Evolutionary conservation across 2,888 invertebrate species (phyloP), one percentile per base, ranked within the genome.

Genomic region (Hecatera dysodea): DNA sequence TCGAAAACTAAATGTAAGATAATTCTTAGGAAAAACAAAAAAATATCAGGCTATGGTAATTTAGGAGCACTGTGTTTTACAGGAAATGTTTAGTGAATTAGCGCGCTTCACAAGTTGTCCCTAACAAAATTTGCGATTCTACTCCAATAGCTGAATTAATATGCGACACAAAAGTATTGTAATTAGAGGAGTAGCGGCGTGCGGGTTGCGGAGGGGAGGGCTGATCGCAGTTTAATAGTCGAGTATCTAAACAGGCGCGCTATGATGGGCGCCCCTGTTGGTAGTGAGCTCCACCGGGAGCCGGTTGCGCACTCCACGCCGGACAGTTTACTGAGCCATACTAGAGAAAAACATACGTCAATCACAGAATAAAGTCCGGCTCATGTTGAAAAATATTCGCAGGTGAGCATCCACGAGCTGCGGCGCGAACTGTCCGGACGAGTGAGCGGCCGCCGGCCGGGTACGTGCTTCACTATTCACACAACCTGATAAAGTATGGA

Each of bases 111-210:
- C 27, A 59, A 62, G n/a, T 63, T 36, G 19, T 52, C 11, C 17
- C 7, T 29, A n/a, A 56, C 22, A 15, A 56, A 62, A 36, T 56
- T 44, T 17, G 17, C 9, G 46, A 72, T 59, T 53, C 22, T 24
- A 59, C 52, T 74, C 24, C 61, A 33, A 62, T 72, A 44, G 44
- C 29, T 36, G 19, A 50, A 71, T 72, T 42, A 72, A 48, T 63
- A 48, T 59, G 75, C 74, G 61, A 56, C 44, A 62, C 46, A 61
- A 74, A 46, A 57, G 36, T 15, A 66, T 74, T 53, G 62, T 57
- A 62, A 67, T 67, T 53, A 53, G 44, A 44, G 27, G 42, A 61
- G 66, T 12, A 24, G 29, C 24, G 12, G 17, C 27, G 57, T 22
- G 39, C 44, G 27, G 59, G 33, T 15, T 24, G n/a, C 3, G 29